A percentile compares a stretch with the other conserved stretches of the same genome.
Conservation (phyloP, 2,888 invertebrate genomes). For the Toxonevra muliebris region DNA sequence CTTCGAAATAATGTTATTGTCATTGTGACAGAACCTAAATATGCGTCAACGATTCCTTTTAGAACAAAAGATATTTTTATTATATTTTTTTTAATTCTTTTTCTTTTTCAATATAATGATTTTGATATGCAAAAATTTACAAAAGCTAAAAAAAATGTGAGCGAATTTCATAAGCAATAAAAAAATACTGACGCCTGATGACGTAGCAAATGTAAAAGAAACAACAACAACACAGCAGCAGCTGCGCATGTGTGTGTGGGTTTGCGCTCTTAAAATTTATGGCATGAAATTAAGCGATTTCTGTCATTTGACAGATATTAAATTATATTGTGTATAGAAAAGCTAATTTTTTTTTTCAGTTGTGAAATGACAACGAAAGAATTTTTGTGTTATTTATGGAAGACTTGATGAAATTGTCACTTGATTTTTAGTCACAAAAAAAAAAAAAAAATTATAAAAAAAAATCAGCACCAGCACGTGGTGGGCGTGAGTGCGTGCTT, state of each 20-base stretch:
- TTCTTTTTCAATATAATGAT: neutral
- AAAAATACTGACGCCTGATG: neutral
- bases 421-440: slow-evolving; percentile 4
- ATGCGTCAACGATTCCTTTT: slow-evolving; percentile 1
- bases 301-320: slow-evolving; percentile 13
- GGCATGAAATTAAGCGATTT: slow-evolving; percentile 28
- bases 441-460: no score
- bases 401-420: slow-evolving; percentile 27
- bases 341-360: neutral
- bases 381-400: neutral
- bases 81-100: no score
- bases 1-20: slow-evolving; percentile 20
- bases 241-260: slow-evolving; percentile 3
- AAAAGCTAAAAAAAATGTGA: neutral
- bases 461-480: no score
- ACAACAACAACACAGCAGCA: no score
- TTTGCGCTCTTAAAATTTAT: slow-evolving; percentile 3
- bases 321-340: neutral
- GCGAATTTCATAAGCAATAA: neutral
- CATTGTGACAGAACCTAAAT: slow-evolving; percentile 15
- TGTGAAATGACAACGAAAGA: neutral
- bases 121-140: slow-evolving; percentile 10
- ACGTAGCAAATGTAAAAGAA: no score
- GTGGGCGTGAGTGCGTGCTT: no score
- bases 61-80: no score